phyloP scores from a whole-genome alignment of 2,888 invertebrate genomes.

The Stramonita haemastoma region DNA sequence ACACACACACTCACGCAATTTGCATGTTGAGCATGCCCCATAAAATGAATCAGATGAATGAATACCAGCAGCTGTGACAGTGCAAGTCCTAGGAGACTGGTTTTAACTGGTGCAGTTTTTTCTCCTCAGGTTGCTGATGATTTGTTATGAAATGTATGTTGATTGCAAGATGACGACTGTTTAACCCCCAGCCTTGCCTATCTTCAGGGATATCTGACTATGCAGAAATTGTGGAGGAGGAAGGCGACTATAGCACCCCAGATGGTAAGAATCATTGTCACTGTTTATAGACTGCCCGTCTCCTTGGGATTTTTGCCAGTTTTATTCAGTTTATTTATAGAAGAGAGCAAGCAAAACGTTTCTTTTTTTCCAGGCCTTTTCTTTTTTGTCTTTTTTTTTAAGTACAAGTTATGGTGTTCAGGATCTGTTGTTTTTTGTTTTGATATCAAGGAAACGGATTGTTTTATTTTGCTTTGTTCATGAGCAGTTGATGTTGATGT shows the following conservation, averaged over 20 bases:
- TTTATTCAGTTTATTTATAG: no score
- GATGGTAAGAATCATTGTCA: slow-evolving; percentile 65
- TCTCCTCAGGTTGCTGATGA: background rate
- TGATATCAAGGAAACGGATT: no score
- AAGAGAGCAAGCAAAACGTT: background rate
- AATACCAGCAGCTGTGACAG: no score
- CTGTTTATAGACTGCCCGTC: background rate
- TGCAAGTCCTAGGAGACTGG: background rate
- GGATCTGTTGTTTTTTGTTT: no score
- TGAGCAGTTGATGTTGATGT: no score
- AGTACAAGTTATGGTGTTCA: no score
- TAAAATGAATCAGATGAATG: no score
- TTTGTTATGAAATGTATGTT: background rate
- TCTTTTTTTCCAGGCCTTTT: background rate
- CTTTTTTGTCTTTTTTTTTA: background rate
- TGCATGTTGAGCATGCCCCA: no score
- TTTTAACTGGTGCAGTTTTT: background rate
- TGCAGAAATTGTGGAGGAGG: slow-evolving; percentile 88
- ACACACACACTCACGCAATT: no score
- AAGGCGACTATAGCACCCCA: slow-evolving; percentile 95
- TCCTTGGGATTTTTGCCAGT: background rate
- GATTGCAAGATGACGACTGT: background rate
- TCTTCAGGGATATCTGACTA: slow-evolving; percentile 83
- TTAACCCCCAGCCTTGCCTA: background rate
- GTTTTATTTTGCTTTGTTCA: no score